Percentiles rank a stretch among this genome's conserved stretches.
Conservation (phyloP, 2,888 invertebrate species). For the Lydus trimaculatus region DNA sequence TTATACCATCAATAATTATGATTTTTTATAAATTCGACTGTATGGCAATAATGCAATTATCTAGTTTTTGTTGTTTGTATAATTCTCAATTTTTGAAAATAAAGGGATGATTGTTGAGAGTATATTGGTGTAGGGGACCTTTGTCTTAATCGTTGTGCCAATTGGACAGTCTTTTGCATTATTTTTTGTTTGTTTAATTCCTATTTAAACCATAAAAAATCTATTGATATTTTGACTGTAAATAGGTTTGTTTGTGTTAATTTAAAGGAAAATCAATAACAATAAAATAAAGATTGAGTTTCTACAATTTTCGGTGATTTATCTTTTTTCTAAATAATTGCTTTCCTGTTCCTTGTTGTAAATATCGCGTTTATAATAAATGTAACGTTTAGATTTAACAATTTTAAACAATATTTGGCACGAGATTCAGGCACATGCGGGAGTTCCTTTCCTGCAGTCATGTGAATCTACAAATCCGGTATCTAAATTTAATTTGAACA, state of each 20-base stretch:
- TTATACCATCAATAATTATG: neutral
- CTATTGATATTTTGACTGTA: conserved; percentile 3
- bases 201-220: neutral
- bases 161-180: neutral
- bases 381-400: neutral
- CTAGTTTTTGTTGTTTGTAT: neutral
- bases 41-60: conserved; percentile 2
- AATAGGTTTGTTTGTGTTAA: conserved; percentile 9
- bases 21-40: neutral
- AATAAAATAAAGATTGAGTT: conserved; percentile 1
- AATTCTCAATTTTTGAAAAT: neutral
- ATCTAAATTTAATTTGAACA: neutral
- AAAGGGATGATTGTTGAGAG: neutral
- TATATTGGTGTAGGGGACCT: conserved; percentile 12
- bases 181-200: neutral
- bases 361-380: neutral
- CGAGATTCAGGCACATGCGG: conserved; percentile 13
- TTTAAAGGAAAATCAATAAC: neutral
- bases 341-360: neutral
- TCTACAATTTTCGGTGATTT: conserved; percentile 4
- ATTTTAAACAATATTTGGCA: conserved; percentile 19
- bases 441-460: conserved; percentile 14
- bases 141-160: conserved; percentile 11
- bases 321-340: neutral
- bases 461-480: neutral